Conservation (phyloP, 2,888 invertebrate genomes). For the Phasia obesa region DNA sequence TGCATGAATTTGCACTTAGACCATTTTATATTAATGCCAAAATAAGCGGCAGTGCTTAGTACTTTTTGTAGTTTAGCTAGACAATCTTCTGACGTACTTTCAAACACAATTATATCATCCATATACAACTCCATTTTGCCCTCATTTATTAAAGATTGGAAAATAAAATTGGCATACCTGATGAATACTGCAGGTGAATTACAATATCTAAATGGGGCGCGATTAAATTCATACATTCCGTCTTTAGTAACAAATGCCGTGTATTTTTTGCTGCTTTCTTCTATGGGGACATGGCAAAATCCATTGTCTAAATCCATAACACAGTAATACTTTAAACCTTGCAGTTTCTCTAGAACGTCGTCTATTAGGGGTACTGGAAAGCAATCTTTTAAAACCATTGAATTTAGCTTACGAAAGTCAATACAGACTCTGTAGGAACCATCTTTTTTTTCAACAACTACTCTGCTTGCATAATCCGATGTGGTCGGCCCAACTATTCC, state of each 20-base stretch:
- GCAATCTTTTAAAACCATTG: constrained; percentile 76
- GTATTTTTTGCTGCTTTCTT: constrained; percentile 27
- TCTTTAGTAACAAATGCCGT: constrained; percentile 7
- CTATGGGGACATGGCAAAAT: too few relatives aligned
- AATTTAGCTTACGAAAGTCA: constrained; percentile 79
- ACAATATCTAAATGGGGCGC: too few relatives aligned
- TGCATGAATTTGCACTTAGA: constrained; percentile 8
- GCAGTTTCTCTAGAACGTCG: constrained; percentile 58
- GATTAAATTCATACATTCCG: too few relatives aligned
- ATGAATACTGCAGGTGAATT: too few relatives aligned
- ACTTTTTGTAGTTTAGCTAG: too few relatives aligned
- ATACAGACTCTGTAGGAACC: constrained; percentile 74
- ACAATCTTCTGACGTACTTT: too few relatives aligned
- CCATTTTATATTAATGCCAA: too few relatives aligned
- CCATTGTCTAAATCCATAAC: constrained; percentile 45
- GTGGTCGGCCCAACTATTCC: constrained; percentile 43
- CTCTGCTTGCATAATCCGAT: constrained; percentile 47
- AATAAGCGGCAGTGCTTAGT: too few relatives aligned
- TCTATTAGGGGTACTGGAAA: constrained; percentile 74
- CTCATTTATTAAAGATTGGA: too few relatives aligned
- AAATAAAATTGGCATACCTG: too few relatives aligned
- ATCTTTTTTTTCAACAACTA: constrained; percentile 61
- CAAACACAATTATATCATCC: too few relatives aligned
- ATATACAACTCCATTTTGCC: too few relatives aligned
- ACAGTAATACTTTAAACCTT: constrained; percentile 46